Conservation (phyloP, 2,797 vertebrate species). For the Tympanoctomys barrerae region DNA sequence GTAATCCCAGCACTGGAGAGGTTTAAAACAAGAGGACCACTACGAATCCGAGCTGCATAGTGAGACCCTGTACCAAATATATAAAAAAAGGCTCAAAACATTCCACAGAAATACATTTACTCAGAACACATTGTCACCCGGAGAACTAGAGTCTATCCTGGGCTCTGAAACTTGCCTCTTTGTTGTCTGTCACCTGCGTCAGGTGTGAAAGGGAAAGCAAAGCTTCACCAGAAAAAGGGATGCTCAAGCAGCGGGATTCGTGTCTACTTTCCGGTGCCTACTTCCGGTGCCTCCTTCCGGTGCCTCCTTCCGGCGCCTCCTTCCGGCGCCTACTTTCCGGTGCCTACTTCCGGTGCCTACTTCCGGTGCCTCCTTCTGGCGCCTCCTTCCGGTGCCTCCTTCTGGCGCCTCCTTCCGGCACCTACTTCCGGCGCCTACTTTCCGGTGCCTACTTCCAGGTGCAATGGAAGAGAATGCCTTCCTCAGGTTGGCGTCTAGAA, state of each 20-base stretch:
- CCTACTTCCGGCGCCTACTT: not conserved
- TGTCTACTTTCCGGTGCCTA: not conserved
- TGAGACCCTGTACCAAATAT: too few species aligned
- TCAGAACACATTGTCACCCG: not conserved
- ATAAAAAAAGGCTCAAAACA: not conserved
- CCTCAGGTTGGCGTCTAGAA: not conserved
- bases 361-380: not conserved
- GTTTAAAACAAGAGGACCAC: too few species aligned
- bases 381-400: not conserved
- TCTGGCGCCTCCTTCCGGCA: not conserved
- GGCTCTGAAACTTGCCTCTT: not conserved
- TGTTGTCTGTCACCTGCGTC: not conserved
- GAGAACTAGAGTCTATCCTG: not conserved
- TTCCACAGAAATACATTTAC: not conserved
- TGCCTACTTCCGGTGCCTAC: not conserved
- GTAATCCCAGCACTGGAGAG: too few species aligned
- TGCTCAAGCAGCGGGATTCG: not conserved
- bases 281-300: not conserved
- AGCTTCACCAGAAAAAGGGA: not conserved
- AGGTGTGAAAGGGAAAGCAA: not conserved
- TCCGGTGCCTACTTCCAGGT: not conserved
- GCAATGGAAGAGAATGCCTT: not conserved
- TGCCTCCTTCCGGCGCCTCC: not conserved
- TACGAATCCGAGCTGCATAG: too few species aligned
- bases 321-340: not conserved